These are phyloP conservation scores for Syngnathus floridae DNA, from an alignment of 2,113 vertebrate species.

Conservation along the genomic window DNA sequence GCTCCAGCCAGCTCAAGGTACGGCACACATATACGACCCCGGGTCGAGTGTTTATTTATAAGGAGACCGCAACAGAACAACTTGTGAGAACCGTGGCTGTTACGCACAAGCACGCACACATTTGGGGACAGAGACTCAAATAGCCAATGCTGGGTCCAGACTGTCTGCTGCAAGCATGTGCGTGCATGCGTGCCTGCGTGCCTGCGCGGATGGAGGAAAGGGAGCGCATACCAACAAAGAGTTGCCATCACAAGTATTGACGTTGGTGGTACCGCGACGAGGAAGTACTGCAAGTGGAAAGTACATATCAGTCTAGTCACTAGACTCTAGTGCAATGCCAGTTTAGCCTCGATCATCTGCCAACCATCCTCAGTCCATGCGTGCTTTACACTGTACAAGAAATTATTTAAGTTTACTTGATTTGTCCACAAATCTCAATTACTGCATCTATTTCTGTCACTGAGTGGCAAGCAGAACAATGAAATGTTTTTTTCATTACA, in stretches of 20 bases:
- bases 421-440: background rate
- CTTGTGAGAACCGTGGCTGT: conserved; percentile 8
- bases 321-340: background rate
- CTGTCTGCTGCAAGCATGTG: conserved; percentile 32
- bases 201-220: background rate
- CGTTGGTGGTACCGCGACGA: conserved; percentile 31
- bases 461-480: background rate
- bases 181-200: conserved; percentile 10
- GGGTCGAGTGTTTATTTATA: background rate
- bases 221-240: conserved; percentile 26
- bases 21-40: background rate
- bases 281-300: background rate
- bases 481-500: background rate
- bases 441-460: background rate
- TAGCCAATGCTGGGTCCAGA: conserved; percentile 23
- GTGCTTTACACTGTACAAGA: background rate
- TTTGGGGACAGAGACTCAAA: conserved; percentile 30
- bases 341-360: background rate
- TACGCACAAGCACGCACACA: background rate
- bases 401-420: background rate
- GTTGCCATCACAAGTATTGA: conserved; percentile 26
- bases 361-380: background rate
- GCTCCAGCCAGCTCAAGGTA: conserved; percentile 95
- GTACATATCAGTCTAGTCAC: background rate
- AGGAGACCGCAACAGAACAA: background rate